phyloP scores from a whole-genome alignment of 2,888 invertebrate genomes.

The Ligdia adustata region DNA sequence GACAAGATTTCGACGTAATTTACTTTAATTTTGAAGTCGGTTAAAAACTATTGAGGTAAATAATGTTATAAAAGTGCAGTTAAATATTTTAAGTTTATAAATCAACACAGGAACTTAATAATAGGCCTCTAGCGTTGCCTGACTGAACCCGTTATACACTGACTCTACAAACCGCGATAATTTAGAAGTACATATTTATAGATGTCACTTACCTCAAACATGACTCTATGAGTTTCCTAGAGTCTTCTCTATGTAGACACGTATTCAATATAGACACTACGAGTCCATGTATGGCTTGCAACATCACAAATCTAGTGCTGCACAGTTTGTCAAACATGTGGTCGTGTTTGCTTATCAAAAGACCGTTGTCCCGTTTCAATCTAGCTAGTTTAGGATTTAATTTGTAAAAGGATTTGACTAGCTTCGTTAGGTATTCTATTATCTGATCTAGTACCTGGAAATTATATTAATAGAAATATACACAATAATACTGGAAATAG shows the following conservation, averaged over 20 bases:
- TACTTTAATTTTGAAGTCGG: too few relatives aligned
- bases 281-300: conserved; percentile 81
- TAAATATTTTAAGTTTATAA: too few relatives aligned
- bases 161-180: too few relatives aligned
- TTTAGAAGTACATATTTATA: too few relatives aligned
- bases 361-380: conserved; percentile 68
- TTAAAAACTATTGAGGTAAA: too few relatives aligned
- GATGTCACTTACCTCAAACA: conserved; percentile 79
- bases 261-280: conserved; percentile 79
- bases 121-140: too few relatives aligned
- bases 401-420: conserved; percentile 80
- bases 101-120: too few relatives aligned
- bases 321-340: conserved; percentile 81
- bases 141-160: too few relatives aligned
- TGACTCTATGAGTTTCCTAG: conserved; percentile 82
- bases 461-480: background rate
- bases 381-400: conserved; percentile 77
- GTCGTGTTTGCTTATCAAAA: conserved; percentile 74
- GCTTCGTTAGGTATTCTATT: conserved; percentile 77
- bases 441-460: conserved; percentile 85
- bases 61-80: too few relatives aligned
- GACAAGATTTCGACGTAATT: too few relatives aligned
- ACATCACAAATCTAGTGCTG: conserved; percentile 80
- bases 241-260: conserved; percentile 83
- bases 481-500: background rate